Conservation (phyloP, 2,113 vertebrate genomes). For the Nestor notabilis region DNA sequence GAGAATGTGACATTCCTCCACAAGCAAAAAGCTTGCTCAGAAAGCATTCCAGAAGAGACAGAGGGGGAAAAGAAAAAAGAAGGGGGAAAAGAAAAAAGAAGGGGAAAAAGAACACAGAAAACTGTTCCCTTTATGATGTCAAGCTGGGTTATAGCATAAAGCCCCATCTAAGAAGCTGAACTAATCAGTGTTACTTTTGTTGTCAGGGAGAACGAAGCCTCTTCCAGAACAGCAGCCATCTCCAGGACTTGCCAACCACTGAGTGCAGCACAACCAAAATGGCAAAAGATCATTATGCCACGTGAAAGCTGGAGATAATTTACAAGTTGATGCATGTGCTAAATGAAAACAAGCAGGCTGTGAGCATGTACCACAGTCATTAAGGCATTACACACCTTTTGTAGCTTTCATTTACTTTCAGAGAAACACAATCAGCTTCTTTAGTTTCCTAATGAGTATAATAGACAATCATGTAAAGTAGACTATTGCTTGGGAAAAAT, state of each 20-base stretch:
- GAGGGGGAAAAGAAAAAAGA: conserved; percentile 11
- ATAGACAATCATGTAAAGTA: conserved; percentile 79
- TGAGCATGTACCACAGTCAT: conserved; percentile 75
- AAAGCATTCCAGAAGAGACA: conserved; percentile 48
- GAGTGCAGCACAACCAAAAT: conserved; percentile 43
- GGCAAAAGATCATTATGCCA: conserved; percentile 34
- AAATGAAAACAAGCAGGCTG: conserved; percentile 43
- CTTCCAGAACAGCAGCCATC: conserved; percentile 16
- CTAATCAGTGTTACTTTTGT: conserved; percentile 61
- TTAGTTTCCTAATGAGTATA: conserved; percentile 81
- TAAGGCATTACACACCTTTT: conserved; percentile 65
- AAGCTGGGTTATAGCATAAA: conserved; percentile 51
- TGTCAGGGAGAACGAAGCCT: conserved; percentile 41
- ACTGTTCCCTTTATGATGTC: conserved; percentile 33
- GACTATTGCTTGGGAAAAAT: conserved; percentile 68
- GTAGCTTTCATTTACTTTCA: conserved; percentile 56
- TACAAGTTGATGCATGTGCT: conserved; percentile 46
- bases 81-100: conserved; percentile 6
- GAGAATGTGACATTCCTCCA: conserved; percentile 53
- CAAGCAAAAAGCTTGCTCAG: conserved; percentile 59
- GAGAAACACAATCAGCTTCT: conserved; percentile 78
- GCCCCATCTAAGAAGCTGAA: conserved; percentile 57
- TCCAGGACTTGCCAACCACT: conserved; percentile 15
- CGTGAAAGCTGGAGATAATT: conserved; percentile 57
- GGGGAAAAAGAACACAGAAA: background rate